phyloP scores from a whole-genome alignment of 2,888 invertebrate genomes.

The Pteria penguin region DNA sequence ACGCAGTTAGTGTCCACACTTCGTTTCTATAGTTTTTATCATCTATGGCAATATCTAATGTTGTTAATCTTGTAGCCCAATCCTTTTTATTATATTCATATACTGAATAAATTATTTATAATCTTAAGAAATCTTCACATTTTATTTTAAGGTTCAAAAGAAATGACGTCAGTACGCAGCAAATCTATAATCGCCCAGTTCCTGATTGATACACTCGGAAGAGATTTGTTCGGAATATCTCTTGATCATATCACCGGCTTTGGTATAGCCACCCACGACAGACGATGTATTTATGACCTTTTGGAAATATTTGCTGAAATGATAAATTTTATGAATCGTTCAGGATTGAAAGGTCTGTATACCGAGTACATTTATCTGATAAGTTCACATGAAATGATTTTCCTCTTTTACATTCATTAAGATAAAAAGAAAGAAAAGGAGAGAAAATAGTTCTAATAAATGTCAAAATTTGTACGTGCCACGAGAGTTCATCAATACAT shows the following conservation, averaged over 20 bases:
- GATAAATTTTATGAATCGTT: background rate
- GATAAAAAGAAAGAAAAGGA: too few relatives aligned
- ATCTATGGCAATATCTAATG: too few relatives aligned
- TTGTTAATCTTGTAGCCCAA: too few relatives aligned
- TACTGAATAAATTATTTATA: background rate
- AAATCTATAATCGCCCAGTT: constrained; percentile 30
- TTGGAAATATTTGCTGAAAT: constrained; percentile 37
- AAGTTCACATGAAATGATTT: too few relatives aligned
- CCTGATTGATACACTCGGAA: constrained; percentile 33
- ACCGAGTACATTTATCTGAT: too few relatives aligned
- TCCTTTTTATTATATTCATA: too few relatives aligned
- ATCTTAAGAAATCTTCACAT: background rate
- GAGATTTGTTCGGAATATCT: constrained; percentile 27
- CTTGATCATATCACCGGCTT: constrained; percentile 36
- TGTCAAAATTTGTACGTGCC: too few relatives aligned
- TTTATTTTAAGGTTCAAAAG: constrained; percentile 19
- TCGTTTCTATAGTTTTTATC: too few relatives aligned
- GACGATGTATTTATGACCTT: constrained; percentile 26
- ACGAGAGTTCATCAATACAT: too few relatives aligned
- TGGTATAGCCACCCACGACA: constrained; percentile 17
- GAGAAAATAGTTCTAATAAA: too few relatives aligned
- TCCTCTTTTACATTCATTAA: too few relatives aligned
- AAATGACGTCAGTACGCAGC: constrained; percentile 2
- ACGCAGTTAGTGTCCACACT: too few relatives aligned
- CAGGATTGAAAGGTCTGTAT: constrained; percentile 15